phyloP scores from a whole-genome alignment of 2,113 vertebrate species.

The Rhineura floridana region DNA sequence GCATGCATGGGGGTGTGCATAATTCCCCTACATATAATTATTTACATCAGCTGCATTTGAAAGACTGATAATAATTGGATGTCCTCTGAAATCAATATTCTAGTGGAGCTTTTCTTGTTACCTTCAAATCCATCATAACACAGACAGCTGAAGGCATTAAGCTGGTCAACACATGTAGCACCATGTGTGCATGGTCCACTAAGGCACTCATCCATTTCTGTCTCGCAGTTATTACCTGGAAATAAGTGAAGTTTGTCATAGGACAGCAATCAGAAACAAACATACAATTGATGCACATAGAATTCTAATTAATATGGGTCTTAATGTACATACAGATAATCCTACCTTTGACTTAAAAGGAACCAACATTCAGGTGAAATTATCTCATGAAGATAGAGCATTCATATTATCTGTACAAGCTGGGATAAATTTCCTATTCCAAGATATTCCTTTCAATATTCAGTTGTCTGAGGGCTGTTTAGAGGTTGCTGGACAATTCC shows the following conservation, averaged over 20 bases:
- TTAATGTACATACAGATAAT: not conserved
- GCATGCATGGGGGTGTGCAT: not conserved
- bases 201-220: constrained; percentile 81
- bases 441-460: not conserved
- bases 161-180: constrained; percentile 76
- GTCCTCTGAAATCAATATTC: not conserved
- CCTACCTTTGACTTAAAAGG: not conserved
- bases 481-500: not conserved
- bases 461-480: not conserved
- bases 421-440: not conserved
- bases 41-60: not conserved
- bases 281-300: constrained; percentile 4
- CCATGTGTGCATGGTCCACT: constrained; percentile 79
- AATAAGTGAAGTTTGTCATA: constrained; percentile 49
- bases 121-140: constrained; percentile 80
- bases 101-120: constrained; percentile 22
- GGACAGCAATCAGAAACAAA: constrained; percentile 27
- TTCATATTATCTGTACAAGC: not conserved
- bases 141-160: constrained; percentile 78
- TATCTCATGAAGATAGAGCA: not conserved
- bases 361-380: not conserved
- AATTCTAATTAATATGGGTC: constrained; percentile 10
- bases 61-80: not conserved
- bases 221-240: constrained; percentile 81
- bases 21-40: not conserved